phyloP scores from a whole-genome alignment of 2,113 vertebrate species.

The Plestiodon gilberti region DNA sequence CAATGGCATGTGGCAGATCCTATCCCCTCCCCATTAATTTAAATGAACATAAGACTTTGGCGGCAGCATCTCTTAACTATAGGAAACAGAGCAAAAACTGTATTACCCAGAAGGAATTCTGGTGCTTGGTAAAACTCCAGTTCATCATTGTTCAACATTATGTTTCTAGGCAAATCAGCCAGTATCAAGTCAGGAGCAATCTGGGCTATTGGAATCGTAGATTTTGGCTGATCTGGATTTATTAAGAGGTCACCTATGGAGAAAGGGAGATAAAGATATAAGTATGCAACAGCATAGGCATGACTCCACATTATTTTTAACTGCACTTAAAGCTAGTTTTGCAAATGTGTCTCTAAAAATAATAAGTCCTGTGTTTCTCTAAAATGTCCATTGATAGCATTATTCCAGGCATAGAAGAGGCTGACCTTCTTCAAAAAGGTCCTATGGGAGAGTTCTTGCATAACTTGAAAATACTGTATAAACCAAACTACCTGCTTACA shows the following conservation, averaged over 20 bases:
- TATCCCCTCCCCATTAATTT: too few species aligned
- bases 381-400: neutral
- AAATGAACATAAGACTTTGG: too few species aligned
- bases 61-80: neutral
- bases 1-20: too few species aligned
- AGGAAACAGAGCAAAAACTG: neutral
- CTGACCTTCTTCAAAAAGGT: neutral
- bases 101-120: slow-evolving; percentile 88
- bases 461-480: neutral
- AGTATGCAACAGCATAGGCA: neutral
- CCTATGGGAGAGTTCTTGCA: neutral
- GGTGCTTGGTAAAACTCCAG: slow-evolving; percentile 85
- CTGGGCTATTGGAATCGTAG: slow-evolving; percentile 88
- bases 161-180: slow-evolving; percentile 89
- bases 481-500: neutral
- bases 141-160: slow-evolving; percentile 87
- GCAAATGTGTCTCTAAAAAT: neutral
- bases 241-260: slow-evolving; percentile 85
- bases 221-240: slow-evolving; percentile 82
- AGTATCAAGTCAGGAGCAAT: slow-evolving; percentile 92
- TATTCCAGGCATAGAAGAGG: neutral
- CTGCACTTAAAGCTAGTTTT: neutral
- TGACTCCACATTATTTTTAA: neutral
- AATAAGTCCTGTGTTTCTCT: neutral
- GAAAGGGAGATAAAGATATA: neutral